These are phyloP conservation scores for Aegithalos caudatus DNA, from an alignment of 2,113 vertebrate species.

Conservation along the genomic window DNA sequence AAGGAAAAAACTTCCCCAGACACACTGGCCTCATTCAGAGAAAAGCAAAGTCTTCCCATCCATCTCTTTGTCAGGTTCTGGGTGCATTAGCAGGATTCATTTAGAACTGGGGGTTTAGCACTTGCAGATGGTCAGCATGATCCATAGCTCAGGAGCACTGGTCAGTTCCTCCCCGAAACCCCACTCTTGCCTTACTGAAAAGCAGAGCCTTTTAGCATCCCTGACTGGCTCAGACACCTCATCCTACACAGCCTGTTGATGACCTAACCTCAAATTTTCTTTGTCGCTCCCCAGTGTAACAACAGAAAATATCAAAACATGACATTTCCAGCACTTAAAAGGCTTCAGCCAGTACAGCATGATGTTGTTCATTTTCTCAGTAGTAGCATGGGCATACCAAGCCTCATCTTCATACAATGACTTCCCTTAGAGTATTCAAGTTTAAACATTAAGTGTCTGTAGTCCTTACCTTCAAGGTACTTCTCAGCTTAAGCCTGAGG, in stretches of 20 bases:
- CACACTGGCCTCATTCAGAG: neutral
- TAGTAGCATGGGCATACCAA: neutral
- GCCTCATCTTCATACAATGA: neutral
- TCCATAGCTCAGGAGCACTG: neutral
- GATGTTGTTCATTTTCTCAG: neutral
- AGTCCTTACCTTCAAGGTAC: neutral
- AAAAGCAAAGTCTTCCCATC: neutral
- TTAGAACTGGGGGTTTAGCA: neutral
- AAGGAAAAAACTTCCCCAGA: neutral
- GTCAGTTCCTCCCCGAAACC: neutral
- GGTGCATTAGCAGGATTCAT: accelerated
- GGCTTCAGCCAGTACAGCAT: neutral
- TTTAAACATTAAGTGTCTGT: neutral
- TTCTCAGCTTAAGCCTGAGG: neutral
- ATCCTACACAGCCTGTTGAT: neutral
- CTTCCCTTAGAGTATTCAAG: neutral
- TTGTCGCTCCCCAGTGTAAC: neutral
- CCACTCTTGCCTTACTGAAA: neutral
- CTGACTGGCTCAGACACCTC: neutral
- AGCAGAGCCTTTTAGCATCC: neutral
- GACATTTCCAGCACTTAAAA: neutral
- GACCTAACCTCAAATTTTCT: neutral
- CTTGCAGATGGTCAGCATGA: neutral
- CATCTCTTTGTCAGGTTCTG: neutral
- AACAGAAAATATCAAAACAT: neutral